Base-by-base conservation (phyloP, 1,140 invertebrate species). In the Andricus grossulariae region DNA sequence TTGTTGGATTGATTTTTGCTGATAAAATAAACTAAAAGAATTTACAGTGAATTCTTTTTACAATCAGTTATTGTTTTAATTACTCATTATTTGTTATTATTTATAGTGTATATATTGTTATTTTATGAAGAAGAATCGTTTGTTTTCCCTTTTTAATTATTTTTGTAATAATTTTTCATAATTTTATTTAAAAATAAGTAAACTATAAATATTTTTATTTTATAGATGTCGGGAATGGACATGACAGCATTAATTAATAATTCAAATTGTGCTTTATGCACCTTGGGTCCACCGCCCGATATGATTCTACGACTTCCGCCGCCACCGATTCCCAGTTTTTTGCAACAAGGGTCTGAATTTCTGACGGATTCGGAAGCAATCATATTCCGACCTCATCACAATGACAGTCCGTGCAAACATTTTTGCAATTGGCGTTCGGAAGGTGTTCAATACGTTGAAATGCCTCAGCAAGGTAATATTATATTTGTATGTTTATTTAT, bases 281-380 rank as follows among this genome's bases (percentile, higher is more conserved):
- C 94, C n/a, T 88, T 96, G 19, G 95, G 95, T 10, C 96, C 96
- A n/a, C 96, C 96, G 15, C 96, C 96, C 2, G 95, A 96, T 86
- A 94, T 93, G 71, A 96, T 96, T 79, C 89, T 96, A 66, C 94
- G 94, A 78, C 94, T 96, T 90, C 96, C 96, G n/a, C 96, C 96
- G 45, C 96, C 96, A 2, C 96, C 96, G 3, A 91, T 96, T 78
- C 96, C 96, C 8, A 92, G 94, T 4, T 95, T 96, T 89, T 88
- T 96, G 50, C 92, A 94, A 73, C 91, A 80, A 81, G 90, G 82
- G 74, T 84, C 87, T 0, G 87, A 88, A 16, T 86, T 86, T 76
- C 87, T 88, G 74, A 82, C 86, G 10, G 85, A 84, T 25, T 82
- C 85, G 45, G 86, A 88, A 51, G 71, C 86, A 7, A 55, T 85